phyloP scores from a whole-genome alignment of 1,140 invertebrate species.

The Maconellicoccus hirsutus region DNA sequence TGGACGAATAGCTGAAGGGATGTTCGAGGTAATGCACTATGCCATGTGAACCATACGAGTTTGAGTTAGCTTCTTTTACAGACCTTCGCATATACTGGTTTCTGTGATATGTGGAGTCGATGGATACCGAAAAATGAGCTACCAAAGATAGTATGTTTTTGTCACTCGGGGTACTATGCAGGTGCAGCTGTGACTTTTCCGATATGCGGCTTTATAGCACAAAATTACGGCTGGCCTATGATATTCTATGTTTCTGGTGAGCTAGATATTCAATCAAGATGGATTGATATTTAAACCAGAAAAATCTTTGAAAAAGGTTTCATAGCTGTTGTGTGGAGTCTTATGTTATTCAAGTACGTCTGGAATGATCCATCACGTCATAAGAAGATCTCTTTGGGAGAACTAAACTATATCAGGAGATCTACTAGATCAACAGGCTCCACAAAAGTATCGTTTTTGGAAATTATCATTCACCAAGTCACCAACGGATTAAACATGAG shows the following conservation, averaged over 20 bases:
- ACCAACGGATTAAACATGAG: background rate
- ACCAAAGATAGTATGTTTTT: slow-evolving; percentile 58
- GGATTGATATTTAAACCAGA: no score
- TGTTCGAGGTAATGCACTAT: slow-evolving; percentile 65
- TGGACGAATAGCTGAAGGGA: slow-evolving; percentile 71
- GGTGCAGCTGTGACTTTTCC: slow-evolving; percentile 74
- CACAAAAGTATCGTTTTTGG: no score
- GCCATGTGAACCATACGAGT: no score
- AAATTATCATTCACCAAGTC: background rate
- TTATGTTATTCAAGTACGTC: no score
- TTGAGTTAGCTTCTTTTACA: no score
- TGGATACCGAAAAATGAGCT: slow-evolving; percentile 80
- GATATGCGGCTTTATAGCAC: slow-evolving; percentile 55
- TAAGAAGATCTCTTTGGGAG: no score
- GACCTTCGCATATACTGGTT: slow-evolving; percentile 83
- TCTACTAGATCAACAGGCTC: no score
- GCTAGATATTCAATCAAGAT: no score
- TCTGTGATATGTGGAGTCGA: slow-evolving; percentile 72
- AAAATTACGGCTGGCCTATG: slow-evolving; percentile 65
- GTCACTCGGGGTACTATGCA: slow-evolving; percentile 69
- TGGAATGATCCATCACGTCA: no score
- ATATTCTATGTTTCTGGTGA: slow-evolving; percentile 82
- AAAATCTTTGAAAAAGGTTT: no score
- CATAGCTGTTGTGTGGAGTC: no score
- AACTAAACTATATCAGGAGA: no score